A percentile compares a stretch with the other conserved stretches of the same genome.
These are phyloP conservation scores for Eriocheir sinensis DNA, from an alignment of 1,140 invertebrate genomes.

Conservation along the genomic window DNA sequence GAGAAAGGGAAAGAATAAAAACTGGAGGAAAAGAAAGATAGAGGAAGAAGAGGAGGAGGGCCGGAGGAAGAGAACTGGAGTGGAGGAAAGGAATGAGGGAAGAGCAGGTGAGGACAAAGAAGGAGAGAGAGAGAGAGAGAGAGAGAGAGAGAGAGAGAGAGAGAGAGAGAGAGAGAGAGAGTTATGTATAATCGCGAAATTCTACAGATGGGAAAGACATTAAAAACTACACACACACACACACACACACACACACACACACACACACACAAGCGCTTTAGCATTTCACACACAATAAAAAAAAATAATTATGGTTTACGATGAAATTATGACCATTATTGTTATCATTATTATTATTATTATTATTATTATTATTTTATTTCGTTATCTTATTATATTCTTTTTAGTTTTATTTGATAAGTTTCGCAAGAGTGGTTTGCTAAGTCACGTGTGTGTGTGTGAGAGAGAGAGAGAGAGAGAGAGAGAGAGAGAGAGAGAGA, in stretches of 20 bases:
- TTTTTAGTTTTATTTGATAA: not conserved
- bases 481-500: conserved; percentile 57
- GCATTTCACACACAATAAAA: not conserved
- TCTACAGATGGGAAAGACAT: no score
- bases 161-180: not conserved
- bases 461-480: conserved; percentile 55
- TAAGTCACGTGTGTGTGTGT: not conserved
- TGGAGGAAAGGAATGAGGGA: not conserved
- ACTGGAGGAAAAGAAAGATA: no score
- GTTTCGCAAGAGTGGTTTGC: no score
- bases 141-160: not conserved
- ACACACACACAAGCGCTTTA: not conserved
- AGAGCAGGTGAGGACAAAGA: not conserved
- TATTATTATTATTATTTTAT: no score
- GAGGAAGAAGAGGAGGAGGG: not conserved
- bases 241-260: not conserved
- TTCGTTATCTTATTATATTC: not conserved
- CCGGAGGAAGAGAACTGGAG: not conserved
- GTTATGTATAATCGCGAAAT: not conserved
- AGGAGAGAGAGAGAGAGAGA: not conserved
- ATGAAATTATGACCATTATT: not conserved
- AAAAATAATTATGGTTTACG: not conserved
- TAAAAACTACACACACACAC: not conserved
- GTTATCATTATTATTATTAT: no score
- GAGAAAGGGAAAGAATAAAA: not conserved